Evolutionary conservation across 2,888 invertebrate species (phyloP).

Genomic region (Argyresthia albistria): DNA sequence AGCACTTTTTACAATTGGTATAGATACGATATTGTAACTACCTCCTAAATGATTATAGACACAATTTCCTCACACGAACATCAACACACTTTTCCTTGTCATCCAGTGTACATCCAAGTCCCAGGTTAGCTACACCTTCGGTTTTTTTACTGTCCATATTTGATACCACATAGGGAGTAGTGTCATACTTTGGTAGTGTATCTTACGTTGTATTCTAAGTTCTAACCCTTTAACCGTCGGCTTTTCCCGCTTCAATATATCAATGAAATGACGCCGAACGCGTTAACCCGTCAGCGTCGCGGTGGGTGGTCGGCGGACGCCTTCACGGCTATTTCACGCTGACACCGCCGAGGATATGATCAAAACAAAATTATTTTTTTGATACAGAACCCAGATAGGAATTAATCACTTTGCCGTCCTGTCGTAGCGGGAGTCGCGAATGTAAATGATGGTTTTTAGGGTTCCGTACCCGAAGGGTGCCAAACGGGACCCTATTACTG

Average conservation of each 20-base stretch:
- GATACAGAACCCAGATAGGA: slow-evolving; percentile 18
- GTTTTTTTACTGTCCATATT: too few species aligned
- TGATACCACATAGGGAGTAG: too few species aligned
- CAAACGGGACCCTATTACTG: too few species aligned
- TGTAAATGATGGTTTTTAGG: not conserved
- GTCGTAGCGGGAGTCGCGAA: too few species aligned
- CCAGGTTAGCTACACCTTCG: too few species aligned
- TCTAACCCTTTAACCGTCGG: too few species aligned
- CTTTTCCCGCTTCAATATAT: slow-evolving; percentile 44
- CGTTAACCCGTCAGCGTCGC: slow-evolving; percentile 62
- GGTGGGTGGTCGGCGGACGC: slow-evolving; percentile 60
- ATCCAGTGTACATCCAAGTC: slow-evolving; percentile 6
- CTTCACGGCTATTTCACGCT: slow-evolving; percentile 59
- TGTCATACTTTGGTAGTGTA: too few species aligned
- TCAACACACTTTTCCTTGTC: not conserved
- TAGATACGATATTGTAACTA: too few species aligned
- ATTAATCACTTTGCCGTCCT: not conserved
- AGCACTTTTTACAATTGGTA: too few species aligned
- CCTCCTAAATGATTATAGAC: too few species aligned
- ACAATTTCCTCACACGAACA: too few species aligned
- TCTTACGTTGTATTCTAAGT: too few species aligned
- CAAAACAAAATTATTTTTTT: slow-evolving; percentile 13
- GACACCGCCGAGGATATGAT: slow-evolving; percentile 50
- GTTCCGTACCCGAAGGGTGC: not conserved
- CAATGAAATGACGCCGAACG: slow-evolving; percentile 61